A percentile compares a stretch with the other conserved stretches of the same genome.
These are phyloP conservation scores for Polydesmus complanatus DNA, from an alignment of 2,888 invertebrate species.

Conservation along the genomic window DNA sequence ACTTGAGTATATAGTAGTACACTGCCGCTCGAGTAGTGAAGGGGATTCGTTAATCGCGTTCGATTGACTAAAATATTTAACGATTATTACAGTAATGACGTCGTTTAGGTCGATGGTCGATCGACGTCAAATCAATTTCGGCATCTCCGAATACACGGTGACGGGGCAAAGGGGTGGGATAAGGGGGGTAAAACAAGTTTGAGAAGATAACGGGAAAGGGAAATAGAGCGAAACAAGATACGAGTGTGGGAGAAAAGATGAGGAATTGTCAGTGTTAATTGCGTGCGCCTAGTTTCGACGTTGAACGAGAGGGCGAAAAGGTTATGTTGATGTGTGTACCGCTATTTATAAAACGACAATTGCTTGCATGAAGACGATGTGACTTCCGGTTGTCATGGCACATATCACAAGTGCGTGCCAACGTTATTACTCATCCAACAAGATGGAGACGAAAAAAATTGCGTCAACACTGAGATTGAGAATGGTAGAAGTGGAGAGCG, in stretches of 20 bases:
- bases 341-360: too few relatives aligned
- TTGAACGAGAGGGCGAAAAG: background rate
- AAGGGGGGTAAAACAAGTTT: too few relatives aligned
- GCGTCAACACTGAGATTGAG: too few relatives aligned
- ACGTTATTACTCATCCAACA: too few relatives aligned
- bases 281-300: background rate
- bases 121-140: background rate
- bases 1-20: too few relatives aligned
- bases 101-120: background rate
- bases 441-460: too few relatives aligned
- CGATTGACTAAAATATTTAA: background rate
- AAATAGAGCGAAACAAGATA: background rate
- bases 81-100: background rate
- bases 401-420: too few relatives aligned
- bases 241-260: background rate
- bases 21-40: background rate
- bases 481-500: too few relatives aligned
- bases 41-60: background rate
- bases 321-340: too few relatives aligned
- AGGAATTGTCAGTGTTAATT: background rate
- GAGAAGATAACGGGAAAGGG: background rate
- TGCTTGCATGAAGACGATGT: too few relatives aligned
- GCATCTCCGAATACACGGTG: background rate
- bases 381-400: too few relatives aligned
- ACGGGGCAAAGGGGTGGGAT: background rate